Base-by-base conservation (phyloP, 2,888 invertebrate species). In the Eledona agricola region DNA sequence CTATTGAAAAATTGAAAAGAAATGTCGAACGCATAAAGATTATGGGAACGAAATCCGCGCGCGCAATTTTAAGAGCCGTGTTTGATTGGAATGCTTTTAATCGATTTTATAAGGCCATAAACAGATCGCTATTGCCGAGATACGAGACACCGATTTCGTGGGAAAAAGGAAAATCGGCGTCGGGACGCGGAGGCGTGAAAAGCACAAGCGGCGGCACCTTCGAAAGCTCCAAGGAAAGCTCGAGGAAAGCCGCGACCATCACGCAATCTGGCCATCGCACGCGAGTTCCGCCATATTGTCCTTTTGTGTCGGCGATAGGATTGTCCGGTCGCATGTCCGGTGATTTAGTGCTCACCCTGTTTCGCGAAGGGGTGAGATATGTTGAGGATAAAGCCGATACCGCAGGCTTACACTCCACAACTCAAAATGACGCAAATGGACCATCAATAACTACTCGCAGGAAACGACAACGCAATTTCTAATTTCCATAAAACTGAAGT, bases 261-360 rank as follows among this genome's bases (percentile, higher is more conserved):
- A 77, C 75, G 76, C 77, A 71, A 77, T 77, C 72, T 73, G 68
- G 72, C 72, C 73, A 76, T 76, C 75, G 74, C 75, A 77, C 75
- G 76, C 75, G 66, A 75, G 72, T 69, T 68, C 72, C 72, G 72
- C 73, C 71, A 75, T 74, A 72, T 74, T 75, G 74, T 73, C 73
- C 72, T 73, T n/a, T 71, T 73, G 70, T 72, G 72, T 71, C 71
- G 69, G 72, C 73, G 75, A 75, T 75, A 75, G 75, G 74, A 75
- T 74, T 74, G 74, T 75, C 74, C 73, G 66, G 71, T 72, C 70
- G 73, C 73, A 72, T 71, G 74, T 71, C 70, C 68, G 59, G 67
- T 70, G 71, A 71, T 72, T 72, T 72, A 71, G 64, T 58, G 62
- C 59, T 61, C 62, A 54, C 62, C 58, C 55, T 43, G 23, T n/a